phyloP scores from a whole-genome alignment of 2,113 vertebrate genomes.

The Cygnus atratus region DNA sequence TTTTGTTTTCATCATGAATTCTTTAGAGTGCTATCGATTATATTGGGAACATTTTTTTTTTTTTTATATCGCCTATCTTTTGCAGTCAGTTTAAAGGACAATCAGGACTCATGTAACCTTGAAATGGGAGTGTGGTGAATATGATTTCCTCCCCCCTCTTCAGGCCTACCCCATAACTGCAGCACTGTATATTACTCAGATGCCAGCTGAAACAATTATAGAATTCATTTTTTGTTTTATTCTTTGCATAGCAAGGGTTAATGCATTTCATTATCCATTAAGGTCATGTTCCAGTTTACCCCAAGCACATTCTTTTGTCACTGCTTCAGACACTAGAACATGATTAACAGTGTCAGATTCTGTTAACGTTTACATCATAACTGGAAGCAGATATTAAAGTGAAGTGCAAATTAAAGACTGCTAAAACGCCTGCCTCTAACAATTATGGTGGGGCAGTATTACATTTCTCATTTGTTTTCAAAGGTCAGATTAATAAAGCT shows the following conservation, averaged over 20 bases:
- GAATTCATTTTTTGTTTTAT: constrained; percentile 5
- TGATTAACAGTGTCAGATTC: constrained; percentile 51
- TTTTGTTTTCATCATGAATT: not conserved
- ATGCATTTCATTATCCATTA: constrained; percentile 39
- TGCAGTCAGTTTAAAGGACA: not conserved
- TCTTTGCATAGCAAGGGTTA: not conserved
- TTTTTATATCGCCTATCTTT: not conserved
- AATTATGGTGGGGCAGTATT: constrained; percentile 76
- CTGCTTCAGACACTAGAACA: not conserved
- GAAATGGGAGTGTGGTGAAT: not conserved
- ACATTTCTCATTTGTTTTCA: constrained; percentile 79
- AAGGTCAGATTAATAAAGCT: constrained; percentile 86
- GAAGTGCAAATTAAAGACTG: constrained; percentile 77
- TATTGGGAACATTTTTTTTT: not conserved
- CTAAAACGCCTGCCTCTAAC: constrained; percentile 79
- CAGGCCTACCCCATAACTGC: not conserved
- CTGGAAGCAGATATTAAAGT: constrained; percentile 72
- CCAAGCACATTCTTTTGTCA: not conserved
- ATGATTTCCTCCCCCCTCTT: not conserved
- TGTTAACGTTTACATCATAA: constrained; percentile 67
- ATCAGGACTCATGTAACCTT: not conserved
- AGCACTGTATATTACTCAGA: not conserved
- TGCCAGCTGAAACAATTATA: constrained; percentile 7
- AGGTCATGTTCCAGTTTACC: constrained; percentile 35
- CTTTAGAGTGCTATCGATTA: constrained; percentile 11